Evolutionary conservation across 2,797 vertebrate species (phyloP).

Genomic region (Schizopygopsis malacanthus): DNA sequence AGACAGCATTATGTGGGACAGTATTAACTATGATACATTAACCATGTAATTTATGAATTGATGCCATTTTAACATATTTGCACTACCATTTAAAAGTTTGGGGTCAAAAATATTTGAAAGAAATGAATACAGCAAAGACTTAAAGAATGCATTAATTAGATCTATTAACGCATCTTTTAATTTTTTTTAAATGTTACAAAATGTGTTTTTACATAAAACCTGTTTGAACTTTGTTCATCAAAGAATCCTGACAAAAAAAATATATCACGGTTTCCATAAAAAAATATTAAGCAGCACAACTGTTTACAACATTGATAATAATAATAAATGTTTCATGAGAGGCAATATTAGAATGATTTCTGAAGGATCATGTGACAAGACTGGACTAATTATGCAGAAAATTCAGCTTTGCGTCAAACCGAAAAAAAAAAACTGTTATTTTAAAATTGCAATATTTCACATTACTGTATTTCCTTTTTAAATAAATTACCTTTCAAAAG

Average conservation of each 20-base stretch:
- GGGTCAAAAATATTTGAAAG: not conserved
- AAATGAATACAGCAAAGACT: not conserved
- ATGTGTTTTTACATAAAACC: not conserved
- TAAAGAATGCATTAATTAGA: too few species aligned
- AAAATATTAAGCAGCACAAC: not conserved
- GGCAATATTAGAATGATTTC: not conserved
- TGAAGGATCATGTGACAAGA: not conserved
- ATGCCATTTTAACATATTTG: not conserved
- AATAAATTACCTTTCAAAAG: not conserved
- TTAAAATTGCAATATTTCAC: too few species aligned
- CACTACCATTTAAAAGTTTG: not conserved
- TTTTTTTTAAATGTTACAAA: not conserved
- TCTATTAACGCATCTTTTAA: too few species aligned
- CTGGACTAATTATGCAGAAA: not conserved
- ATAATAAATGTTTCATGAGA: not conserved
- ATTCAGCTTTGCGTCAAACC: not conserved
- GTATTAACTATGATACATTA: not conserved
- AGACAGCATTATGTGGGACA: not conserved
- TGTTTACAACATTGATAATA: not conserved
- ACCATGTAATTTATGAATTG: not conserved
- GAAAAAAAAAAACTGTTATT: too few species aligned
- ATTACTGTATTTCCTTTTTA: too few species aligned
- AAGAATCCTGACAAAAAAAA: not conserved
- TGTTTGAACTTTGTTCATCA: not conserved
- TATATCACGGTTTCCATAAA: not conserved